Evolutionary conservation across 2,888 invertebrate species (phyloP).

Genomic region (Coelinius sp.): DNA sequence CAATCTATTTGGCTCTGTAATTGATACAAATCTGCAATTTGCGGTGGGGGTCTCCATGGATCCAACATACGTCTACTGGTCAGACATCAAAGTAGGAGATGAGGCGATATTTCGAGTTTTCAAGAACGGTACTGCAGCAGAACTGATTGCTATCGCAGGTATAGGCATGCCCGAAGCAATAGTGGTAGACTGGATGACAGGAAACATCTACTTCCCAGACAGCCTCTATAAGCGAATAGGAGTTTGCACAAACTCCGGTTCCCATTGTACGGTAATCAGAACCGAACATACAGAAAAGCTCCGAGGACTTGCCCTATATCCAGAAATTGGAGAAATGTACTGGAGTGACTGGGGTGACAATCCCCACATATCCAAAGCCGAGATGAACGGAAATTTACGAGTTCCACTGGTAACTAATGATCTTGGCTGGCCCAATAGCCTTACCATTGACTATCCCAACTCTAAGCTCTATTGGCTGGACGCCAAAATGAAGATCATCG

Average conservation of each 20-base stretch:
- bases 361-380: slow-evolving; percentile 82
- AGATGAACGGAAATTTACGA: slow-evolving; percentile 86
- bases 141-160: slow-evolving; percentile 73
- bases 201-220: slow-evolving; percentile 88
- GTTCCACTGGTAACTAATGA: slow-evolving; percentile 76
- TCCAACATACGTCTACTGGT: slow-evolving; percentile 83
- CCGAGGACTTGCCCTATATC: slow-evolving; percentile 80
- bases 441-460: slow-evolving; percentile 86
- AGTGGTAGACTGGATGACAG: slow-evolving; percentile 83
- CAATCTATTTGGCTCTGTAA: slow-evolving; percentile 69
- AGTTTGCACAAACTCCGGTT: slow-evolving; percentile 80
- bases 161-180: slow-evolving; percentile 82
- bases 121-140: slow-evolving; percentile 75
- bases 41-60: slow-evolving; percentile 81
- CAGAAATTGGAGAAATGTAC: slow-evolving; percentile 83
- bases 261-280: slow-evolving; percentile 77
- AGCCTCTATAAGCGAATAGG: slow-evolving; percentile 79
- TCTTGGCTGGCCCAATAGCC: slow-evolving; percentile 86
- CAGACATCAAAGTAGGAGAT: slow-evolving; percentile 79
- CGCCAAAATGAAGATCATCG: slow-evolving; percentile 78
- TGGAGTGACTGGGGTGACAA: slow-evolving; percentile 91
- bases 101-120: slow-evolving; percentile 80
- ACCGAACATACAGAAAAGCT: slow-evolving; percentile 78
- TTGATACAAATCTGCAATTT: slow-evolving; percentile 73
- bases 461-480: slow-evolving; percentile 89